Percentiles rank a stretch among this genome's conserved stretches.
These are phyloP conservation scores for Metalampra italica DNA, from an alignment of 2,888 invertebrate species.

Conservation along the genomic window DNA sequence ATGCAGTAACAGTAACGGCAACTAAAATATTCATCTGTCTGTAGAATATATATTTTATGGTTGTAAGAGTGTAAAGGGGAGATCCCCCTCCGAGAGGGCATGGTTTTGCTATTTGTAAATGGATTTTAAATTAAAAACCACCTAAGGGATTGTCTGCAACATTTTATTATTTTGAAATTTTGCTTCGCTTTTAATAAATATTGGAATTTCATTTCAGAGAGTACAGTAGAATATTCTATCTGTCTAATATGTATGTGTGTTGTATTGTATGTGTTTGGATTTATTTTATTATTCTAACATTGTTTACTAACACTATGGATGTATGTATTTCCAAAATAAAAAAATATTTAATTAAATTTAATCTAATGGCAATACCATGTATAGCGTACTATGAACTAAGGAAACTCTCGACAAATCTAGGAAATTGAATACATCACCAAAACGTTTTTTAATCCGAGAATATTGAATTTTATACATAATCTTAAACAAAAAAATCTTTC, in stretches of 20 bases:
- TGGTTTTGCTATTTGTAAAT: conserved; percentile 55
- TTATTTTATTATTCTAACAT: too few relatives aligned
- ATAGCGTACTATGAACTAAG: too few relatives aligned
- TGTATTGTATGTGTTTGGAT: too few relatives aligned
- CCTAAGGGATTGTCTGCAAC: conserved; percentile 41
- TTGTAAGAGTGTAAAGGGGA: conserved; percentile 13
- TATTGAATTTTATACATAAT: too few relatives aligned
- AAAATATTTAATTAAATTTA: too few relatives aligned
- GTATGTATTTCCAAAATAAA: too few relatives aligned
- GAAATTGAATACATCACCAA: too few relatives aligned
- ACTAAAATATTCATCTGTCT: conserved; percentile 42
- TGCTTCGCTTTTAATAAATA: conserved; percentile 5
- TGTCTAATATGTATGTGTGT: too few relatives aligned
- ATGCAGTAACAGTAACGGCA: neutral
- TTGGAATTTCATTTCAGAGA: conserved; percentile 1
- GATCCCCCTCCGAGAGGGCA: conserved; percentile 13
- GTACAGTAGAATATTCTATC: neutral
- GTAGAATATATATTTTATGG: conserved; percentile 36
- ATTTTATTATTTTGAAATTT: conserved; percentile 28
- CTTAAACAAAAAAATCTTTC: too few relatives aligned
- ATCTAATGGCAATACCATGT: too few relatives aligned
- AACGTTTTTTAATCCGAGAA: too few relatives aligned
- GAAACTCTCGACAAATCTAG: neutral
- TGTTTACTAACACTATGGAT: too few relatives aligned
- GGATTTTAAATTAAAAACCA: conserved; percentile 63